phyloP scores from a whole-genome alignment of 1,140 invertebrate genomes.

The Riptortus pedestris region DNA sequence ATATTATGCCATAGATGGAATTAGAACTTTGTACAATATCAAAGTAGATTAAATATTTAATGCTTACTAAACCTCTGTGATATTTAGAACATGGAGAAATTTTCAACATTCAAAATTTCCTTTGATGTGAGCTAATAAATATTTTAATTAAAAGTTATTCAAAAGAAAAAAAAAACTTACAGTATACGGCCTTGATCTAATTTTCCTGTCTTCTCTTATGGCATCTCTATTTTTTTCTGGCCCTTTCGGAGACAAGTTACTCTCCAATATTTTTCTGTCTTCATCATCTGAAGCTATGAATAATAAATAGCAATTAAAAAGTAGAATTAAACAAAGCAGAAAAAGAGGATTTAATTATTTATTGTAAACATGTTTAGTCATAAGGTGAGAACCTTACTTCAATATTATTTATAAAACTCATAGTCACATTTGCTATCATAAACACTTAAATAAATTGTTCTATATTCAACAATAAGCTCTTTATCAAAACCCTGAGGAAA shows the following conservation, averaged over 20 bases:
- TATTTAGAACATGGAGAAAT: not conserved
- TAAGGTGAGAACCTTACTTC: not conserved
- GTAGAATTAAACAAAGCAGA: not conserved
- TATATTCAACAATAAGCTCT: not conserved
- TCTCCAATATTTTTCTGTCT: not conserved
- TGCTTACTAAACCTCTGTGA: not conserved
- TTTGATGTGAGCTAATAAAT: not conserved
- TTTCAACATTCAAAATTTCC: not conserved
- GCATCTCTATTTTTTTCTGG: not conserved
- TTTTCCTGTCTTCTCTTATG: not conserved
- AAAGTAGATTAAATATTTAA: no score
- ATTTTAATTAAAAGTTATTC: not conserved
- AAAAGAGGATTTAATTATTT: not conserved
- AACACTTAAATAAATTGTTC: not conserved
- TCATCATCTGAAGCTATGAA: not conserved
- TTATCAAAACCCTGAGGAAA: not conserved
- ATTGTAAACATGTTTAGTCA: not conserved
- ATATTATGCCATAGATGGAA: no score
- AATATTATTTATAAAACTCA: not conserved
- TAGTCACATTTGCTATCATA: not conserved
- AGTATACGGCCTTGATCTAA: not conserved
- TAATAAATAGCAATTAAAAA: not conserved
- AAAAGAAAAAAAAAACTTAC: not conserved
- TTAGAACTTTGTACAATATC: no score
- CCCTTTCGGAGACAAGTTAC: not conserved